A percentile compares a stretch with the other conserved stretches of the same genome.
Evolutionary conservation across 1,140 invertebrate species (phyloP).

Genomic region (Drosophila tani): DNA sequence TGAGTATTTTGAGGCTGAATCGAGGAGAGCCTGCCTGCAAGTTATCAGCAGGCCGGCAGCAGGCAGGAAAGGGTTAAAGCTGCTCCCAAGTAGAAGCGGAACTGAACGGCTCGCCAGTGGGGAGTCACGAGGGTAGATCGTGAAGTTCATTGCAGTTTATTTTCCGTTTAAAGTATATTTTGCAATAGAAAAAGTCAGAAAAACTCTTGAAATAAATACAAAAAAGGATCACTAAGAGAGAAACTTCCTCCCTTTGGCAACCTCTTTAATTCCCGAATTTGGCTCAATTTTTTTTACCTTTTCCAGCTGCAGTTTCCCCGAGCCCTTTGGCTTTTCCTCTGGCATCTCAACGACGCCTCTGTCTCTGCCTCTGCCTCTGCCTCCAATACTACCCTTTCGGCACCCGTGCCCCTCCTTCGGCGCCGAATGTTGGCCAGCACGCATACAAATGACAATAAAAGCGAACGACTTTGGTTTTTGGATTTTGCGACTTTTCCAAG

Average conservation of each 20-base stretch:
- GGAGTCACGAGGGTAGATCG: slow-evolving; percentile 3
- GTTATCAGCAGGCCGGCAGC: slow-evolving; percentile 1
- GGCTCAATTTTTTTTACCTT: background rate
- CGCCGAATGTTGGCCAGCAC: slow-evolving; percentile 30
- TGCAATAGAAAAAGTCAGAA: no score
- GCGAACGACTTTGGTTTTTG: slow-evolving; percentile 78
- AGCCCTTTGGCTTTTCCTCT: background rate
- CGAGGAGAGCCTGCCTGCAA: slow-evolving; percentile 20
- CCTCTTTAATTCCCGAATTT: background rate
- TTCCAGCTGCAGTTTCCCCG: slow-evolving; percentile 1
- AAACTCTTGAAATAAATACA: no score
- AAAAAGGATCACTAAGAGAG: no score
- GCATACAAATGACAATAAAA: slow-evolving; percentile 82
- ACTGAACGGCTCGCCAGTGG: no score
- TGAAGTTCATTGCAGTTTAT: background rate
- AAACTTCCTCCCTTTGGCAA: no score
- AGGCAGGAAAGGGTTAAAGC: slow-evolving; percentile 27
- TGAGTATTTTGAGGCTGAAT: slow-evolving; percentile 70
- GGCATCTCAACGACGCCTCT: slow-evolving; percentile 25
- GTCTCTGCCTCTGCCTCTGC: background rate
- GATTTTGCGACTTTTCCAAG: slow-evolving; percentile 64
- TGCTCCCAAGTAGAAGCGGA: slow-evolving; percentile 9
- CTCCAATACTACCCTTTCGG: background rate
- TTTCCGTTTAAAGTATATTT: no score
- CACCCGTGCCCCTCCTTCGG: background rate